Conservation (phyloP, 2,888 invertebrate genomes). For the Eristalis pertinax region DNA sequence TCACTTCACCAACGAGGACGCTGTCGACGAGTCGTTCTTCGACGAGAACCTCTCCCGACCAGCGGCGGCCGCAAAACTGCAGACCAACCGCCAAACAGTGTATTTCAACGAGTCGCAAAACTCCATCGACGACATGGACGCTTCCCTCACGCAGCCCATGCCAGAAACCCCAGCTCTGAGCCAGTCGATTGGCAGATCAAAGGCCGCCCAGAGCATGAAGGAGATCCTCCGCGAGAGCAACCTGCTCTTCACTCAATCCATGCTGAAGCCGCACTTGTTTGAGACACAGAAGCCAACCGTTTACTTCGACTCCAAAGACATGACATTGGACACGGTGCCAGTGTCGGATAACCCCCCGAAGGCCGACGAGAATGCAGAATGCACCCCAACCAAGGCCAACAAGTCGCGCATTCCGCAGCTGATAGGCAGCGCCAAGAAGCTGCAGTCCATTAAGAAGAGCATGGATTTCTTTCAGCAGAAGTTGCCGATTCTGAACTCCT, state of each 20-base stretch:
- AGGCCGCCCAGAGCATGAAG: constrained; percentile 36
- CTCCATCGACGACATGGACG: constrained; percentile 13
- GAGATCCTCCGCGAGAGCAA: constrained; percentile 42
- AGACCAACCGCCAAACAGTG: constrained; percentile 16
- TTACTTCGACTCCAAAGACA: constrained; percentile 15
- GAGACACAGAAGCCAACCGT: constrained; percentile 10
- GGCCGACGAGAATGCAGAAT: background rate
- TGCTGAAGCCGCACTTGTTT: background rate
- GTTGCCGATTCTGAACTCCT: constrained; percentile 36
- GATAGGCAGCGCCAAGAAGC: constrained; percentile 61
- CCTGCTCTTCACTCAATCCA: constrained; percentile 38
- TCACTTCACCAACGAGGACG: constrained; percentile 40
- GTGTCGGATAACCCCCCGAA: background rate
- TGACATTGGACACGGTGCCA: constrained; percentile 29
- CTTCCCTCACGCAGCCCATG: background rate
- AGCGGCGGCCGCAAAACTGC: background rate
- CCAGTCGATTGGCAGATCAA: background rate
- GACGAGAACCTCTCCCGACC: constrained; percentile 22
- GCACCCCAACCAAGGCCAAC: constrained; percentile 40
- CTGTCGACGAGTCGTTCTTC: constrained; percentile 50
- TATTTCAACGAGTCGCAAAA: constrained; percentile 11
- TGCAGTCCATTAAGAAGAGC: constrained; percentile 51
- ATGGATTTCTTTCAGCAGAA: constrained; percentile 50
- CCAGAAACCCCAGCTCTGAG: background rate
- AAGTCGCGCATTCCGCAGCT: constrained; percentile 59